Evolutionary conservation across 2,113 vertebrate genomes (phyloP), one percentile per base, ranked within the genome.

Genomic region (Balaeniceps rex): DNA sequence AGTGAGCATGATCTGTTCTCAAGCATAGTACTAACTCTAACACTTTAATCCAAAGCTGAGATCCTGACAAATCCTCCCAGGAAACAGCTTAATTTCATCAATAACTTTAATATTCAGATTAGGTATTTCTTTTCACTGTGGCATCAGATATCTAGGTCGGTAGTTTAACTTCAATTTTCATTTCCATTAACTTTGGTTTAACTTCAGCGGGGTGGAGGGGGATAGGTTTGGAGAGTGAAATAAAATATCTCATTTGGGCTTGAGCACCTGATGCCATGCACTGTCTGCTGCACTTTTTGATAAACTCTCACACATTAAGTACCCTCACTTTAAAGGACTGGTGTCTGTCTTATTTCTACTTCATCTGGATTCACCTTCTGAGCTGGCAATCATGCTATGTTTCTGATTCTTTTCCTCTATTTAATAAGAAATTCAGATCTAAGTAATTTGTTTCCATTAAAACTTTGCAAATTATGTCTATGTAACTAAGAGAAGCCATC

Each of bases 391-490:
- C 34, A 23, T 9, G 19, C 16, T 33, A 15, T 24, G 19, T 63
- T 83, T 78, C 52, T 68, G 28, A 68, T 63, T 46, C 40, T 76
- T 90, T 82, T 33, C 12, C 38, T 38, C 26, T 80, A 6, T 60
- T 68, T 87, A 75, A 23, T 72, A 75, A 47, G 15, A 60, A 90
- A 84, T 60, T 92, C 33, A 47, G 17, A 58, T 36, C n/a, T 23
- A 85, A 93, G 66, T 29, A 21, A 52, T 88, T 91, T 91, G n/a
- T 95, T 91, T 89, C 74, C 58, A 28, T 54, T 82, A 92, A 91
- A 94, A 94, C 91, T 85, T 94, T 65, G 57, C 38, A 76, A 77
- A 65, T 93, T 55, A 13, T 88, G 71, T 40, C 72, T 84, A 17
- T 36, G 4, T 36, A 94, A 65, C 74, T 79, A 85, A 52, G 58